phyloP scores from a whole-genome alignment of 2,797 vertebrate genomes.

The Clamator glandarius region DNA sequence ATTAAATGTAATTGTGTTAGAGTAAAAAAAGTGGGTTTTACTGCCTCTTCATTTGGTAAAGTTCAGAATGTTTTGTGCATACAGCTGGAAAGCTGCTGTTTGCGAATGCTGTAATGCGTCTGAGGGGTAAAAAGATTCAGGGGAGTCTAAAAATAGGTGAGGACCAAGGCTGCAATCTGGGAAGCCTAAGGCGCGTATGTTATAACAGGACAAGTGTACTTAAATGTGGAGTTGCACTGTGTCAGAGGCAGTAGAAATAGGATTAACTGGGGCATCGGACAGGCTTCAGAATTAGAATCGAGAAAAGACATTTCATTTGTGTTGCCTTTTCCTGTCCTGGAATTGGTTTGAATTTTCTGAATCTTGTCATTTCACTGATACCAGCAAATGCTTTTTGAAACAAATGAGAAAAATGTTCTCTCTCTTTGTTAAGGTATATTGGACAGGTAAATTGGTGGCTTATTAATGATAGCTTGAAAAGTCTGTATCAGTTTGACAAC shows the following conservation, averaged over 20 bases:
- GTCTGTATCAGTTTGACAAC: not conserved
- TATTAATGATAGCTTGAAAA: not conserved
- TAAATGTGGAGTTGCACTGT: rapidly evolving
- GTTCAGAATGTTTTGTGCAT: not conserved
- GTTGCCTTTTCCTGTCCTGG: not conserved
- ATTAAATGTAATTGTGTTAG: not conserved
- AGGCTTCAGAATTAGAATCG: not conserved
- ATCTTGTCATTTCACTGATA: not conserved
- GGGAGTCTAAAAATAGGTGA: not conserved
- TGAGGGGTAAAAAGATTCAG: not conserved
- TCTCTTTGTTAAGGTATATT: not conserved
- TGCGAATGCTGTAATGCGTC: not conserved
- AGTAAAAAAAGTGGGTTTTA: not conserved
- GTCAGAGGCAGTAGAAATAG: not conserved
- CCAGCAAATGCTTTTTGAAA: not conserved
- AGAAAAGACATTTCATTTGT: not conserved
- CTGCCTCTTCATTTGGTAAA: not conserved
- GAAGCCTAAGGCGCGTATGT: not conserved
- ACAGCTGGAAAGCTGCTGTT: not conserved
- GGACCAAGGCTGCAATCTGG: not conserved
- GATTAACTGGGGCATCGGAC: not conserved
- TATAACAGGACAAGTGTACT: not conserved
- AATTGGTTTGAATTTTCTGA: not conserved
- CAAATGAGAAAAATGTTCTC: not conserved
- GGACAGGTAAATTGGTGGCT: no score